Evolutionary conservation across 1,140 invertebrate species (phyloP).

Genomic region (Eriocheir sinensis): DNA sequence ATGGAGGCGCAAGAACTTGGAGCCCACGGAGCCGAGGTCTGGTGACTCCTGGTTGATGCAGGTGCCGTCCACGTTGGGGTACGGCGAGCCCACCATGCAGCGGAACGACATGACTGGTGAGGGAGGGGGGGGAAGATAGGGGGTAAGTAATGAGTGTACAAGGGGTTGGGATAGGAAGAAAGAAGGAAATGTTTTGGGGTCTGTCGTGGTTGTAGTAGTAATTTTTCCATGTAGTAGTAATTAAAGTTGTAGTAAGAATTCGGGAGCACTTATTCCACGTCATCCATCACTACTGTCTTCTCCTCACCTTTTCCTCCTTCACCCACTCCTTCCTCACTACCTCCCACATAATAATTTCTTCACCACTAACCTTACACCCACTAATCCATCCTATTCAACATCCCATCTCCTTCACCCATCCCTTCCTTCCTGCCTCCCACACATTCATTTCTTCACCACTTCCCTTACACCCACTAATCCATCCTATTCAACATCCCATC

Average conservation of each 20-base stretch:
- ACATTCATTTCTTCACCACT: no score
- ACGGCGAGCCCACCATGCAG: slow-evolving; percentile 78
- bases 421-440: no score
- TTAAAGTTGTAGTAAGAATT: background rate
- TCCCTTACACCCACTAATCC: no score
- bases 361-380: no score
- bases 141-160: background rate
- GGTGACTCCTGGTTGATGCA: slow-evolving; percentile 77
- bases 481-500: background rate
- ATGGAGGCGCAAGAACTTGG: slow-evolving; percentile 75
- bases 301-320: background rate
- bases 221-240: background rate
- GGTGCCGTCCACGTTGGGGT: slow-evolving; percentile 76
- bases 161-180: background rate
- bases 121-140: background rate
- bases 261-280: background rate
- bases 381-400: no score
- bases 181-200: background rate
- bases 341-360: no score
- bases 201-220: background rate
- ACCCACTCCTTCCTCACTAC: background rate
- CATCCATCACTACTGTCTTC: background rate
- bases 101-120: slow-evolving; percentile 76
- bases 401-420: no score
- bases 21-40: slow-evolving; percentile 73